Conservation (phyloP, 2,888 invertebrate species). For the Oxytorus armatus region DNA sequence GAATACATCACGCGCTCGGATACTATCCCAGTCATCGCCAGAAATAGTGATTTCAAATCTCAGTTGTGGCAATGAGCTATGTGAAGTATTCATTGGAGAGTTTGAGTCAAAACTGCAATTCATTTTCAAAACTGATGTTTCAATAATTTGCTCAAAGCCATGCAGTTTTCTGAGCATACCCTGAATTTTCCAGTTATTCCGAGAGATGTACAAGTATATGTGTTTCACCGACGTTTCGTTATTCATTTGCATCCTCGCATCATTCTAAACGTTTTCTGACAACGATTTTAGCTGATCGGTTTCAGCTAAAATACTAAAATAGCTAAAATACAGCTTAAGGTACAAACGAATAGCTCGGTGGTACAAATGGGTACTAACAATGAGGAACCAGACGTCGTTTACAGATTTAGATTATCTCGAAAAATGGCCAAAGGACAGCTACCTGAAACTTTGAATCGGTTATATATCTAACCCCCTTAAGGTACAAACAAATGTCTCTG, state of each 20-base stretch:
- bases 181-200: conserved; percentile 16
- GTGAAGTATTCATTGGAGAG: conserved; percentile 1
- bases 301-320: conserved; percentile 7
- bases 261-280: conserved; percentile 13
- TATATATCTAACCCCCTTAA: no score
- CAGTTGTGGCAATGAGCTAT: neutral
- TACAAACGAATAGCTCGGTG: no score
- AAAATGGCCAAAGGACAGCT: no score
- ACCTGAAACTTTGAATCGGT: no score
- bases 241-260: neutral
- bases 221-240: conserved; percentile 11
- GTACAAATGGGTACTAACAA: no score
- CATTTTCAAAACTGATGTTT: neutral
- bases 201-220: conserved; percentile 20
- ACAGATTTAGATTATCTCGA: no score
- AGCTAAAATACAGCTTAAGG: no score
- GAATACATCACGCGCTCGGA: neutral
- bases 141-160: neutral
- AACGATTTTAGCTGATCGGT: neutral
- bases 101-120: conserved; percentile 3
- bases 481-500: no score
- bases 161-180: conserved; percentile 1
- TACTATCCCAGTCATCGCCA: conserved; percentile 16
- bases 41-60: neutral
- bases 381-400: no score